Percentiles rank a stretch among this genome's conserved stretches.
These are phyloP conservation scores for Gallinago media DNA, from an alignment of 2,113 vertebrate genomes.

Conservation along the genomic window DNA sequence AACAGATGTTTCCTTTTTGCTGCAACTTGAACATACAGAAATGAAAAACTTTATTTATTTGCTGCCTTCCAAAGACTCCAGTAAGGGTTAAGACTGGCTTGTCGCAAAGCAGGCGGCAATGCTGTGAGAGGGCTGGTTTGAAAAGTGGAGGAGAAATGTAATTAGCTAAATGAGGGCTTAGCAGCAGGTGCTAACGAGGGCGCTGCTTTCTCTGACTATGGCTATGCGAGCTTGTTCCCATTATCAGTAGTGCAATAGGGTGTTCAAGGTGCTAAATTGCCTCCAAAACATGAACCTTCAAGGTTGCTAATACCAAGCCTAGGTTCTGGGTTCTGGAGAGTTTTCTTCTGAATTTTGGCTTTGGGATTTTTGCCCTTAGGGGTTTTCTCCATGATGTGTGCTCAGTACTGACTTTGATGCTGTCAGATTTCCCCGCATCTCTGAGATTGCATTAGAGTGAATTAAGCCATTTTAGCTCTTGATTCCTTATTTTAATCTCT, in stretches of 20 bases:
- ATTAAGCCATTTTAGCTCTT: background rate
- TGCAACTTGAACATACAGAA: background rate
- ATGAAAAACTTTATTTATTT: background rate
- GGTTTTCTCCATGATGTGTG: background rate
- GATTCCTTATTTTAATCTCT: conserved; percentile 5
- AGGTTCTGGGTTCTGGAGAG: background rate
- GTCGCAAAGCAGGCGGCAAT: background rate
- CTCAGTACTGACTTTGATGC: background rate
- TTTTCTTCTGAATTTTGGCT: background rate
- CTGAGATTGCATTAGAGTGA: background rate
- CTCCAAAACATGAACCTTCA: background rate
- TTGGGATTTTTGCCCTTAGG: background rate
- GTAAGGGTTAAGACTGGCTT: background rate
- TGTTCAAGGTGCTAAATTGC: background rate
- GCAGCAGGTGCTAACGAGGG: background rate
- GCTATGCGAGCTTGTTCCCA: background rate
- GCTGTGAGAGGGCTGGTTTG: background rate
- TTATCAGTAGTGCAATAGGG: background rate
- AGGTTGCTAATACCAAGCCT: background rate
- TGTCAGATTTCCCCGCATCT: background rate
- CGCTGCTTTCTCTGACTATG: background rate
- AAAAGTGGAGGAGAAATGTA: conserved; percentile 3
- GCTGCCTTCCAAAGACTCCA: background rate
- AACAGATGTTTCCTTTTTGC: conserved; percentile 32
- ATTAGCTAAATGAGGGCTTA: background rate